These are phyloP conservation scores for Brachypodius melanocephalos DNA, from an alignment of 2,113 vertebrate species.

Conservation along the genomic window DNA sequence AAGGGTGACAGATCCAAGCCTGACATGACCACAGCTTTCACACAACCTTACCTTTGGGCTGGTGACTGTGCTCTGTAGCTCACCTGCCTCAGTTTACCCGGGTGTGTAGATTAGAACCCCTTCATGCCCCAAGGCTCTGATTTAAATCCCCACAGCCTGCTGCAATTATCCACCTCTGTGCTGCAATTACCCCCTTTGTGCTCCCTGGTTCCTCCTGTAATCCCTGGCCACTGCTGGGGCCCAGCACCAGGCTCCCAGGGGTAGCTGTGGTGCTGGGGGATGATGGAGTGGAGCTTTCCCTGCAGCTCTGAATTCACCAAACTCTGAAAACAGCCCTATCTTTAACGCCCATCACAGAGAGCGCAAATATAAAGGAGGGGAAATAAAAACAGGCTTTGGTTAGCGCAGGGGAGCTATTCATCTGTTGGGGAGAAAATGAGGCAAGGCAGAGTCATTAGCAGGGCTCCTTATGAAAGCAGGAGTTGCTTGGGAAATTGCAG, in stretches of 20 bases:
- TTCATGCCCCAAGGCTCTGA: background rate
- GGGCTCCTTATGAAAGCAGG: constrained; percentile 40
- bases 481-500: constrained; percentile 66
- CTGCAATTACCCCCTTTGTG: background rate
- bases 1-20: background rate
- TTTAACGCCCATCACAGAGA: background rate
- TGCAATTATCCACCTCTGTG: background rate
- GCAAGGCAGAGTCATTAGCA: constrained; percentile 56
- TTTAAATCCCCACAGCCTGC: background rate
- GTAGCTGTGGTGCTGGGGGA: background rate
- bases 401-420: constrained; percentile 22
- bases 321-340: background rate
- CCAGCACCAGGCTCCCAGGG: background rate
- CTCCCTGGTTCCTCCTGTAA: background rate
- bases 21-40: background rate
- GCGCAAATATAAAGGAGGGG: constrained; percentile 4
- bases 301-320: background rate
- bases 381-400: constrained; percentile 56
- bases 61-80: background rate
- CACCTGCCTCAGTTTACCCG: background rate
- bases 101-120: background rate
- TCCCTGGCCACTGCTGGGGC: background rate
- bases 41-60: background rate
- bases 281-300: background rate
- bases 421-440: constrained; percentile 56